Base-by-base conservation (phyloP, 53 echinoderm and acorn worm genomes). In the Apostichopus leukothele region DNA sequence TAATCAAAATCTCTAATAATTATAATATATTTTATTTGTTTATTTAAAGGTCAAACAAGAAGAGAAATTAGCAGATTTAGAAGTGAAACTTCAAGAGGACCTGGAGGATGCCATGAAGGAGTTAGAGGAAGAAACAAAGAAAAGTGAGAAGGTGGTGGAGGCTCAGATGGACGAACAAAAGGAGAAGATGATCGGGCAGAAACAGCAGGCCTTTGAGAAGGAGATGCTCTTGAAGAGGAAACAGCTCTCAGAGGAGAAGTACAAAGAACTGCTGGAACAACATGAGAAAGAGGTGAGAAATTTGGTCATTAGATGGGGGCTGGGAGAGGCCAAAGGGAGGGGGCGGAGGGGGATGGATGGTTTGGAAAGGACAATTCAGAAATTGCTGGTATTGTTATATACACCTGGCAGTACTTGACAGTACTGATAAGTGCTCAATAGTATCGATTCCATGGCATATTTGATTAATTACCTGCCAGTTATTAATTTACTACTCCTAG, bases 221-320 rank as follows among this genome's bases (percentile, higher is more conserved):
- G 97, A 97, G 90, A 94, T 97, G 94, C 84, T 95, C 25, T 88
- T 97, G 50, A 95, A 95, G 94, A 92, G 92, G 76, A 97, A 94
- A 74, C 89, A n/a, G n/a, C 88, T 97, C 52, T 80, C 91, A 0
- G 90, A 97, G 81, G 97, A 97, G 6, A 84, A 95, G 76, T 89
- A 86, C 75, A 94, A 95, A 87, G 93, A 94, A 75, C 19, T 97
- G 52, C 79, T 97, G 66, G 94, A 97, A 18, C 86, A 97, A 20
- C 97, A 97, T 75, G 74, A 91, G 88, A 92, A 80, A 75, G 93
- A 95, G 89, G 97, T 95, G 61, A 61, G 61, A 61, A 5, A 61
- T 61, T 12, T 12, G 14, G 61, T 1, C 14, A 1, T 61, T 61
- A 61, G 61, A 1, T 10, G 61, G 4, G 10, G 61, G 11, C 6